Conservation (phyloP, 2,888 invertebrate genomes). For the Latheticus oryzae region DNA sequence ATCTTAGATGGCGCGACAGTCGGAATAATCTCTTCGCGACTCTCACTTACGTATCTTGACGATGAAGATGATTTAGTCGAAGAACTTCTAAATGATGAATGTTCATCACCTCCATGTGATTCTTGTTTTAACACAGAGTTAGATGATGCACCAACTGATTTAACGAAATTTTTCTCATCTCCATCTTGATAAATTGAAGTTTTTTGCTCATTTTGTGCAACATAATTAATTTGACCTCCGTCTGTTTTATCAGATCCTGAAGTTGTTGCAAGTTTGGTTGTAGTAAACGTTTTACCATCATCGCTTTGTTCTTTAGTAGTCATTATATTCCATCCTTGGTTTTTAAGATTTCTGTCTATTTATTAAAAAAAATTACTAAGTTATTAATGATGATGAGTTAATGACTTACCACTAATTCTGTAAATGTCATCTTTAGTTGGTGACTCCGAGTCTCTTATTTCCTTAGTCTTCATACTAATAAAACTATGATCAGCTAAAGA, state of each 20-base stretch:
- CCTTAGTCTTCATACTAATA: conserved; percentile 81
- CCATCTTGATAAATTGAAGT: conserved; percentile 69
- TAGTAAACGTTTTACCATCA: conserved; percentile 74
- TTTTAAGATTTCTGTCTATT: no score
- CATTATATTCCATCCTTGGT: conserved; percentile 74
- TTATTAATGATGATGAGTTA: not conserved
- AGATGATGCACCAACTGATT: conserved; percentile 66
- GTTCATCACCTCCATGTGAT: conserved; percentile 68
- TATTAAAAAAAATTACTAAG: conserved; percentile 1
- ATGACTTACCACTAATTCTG: conserved; percentile 52
- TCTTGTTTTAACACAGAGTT: conserved; percentile 68
- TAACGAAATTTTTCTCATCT: conserved; percentile 68
- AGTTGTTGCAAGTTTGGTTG: conserved; percentile 73
- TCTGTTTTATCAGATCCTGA: conserved; percentile 74
- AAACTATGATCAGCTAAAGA: conserved; percentile 82
- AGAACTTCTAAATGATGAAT: conserved; percentile 62
- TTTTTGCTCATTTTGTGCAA: conserved; percentile 73
- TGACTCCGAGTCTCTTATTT: conserved; percentile 82
- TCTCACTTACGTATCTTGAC: conserved; percentile 57
- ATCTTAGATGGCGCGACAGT: conserved; percentile 28
- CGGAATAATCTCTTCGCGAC: conserved; percentile 39
- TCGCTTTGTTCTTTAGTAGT: conserved; percentile 72
- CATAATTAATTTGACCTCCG: conserved; percentile 74
- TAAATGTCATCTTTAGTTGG: conserved; percentile 72
- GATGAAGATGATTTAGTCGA: conserved; percentile 59